Base-by-base conservation (phyloP, 2,888 invertebrate genomes). In the Peribatodes rhomboidaria region DNA sequence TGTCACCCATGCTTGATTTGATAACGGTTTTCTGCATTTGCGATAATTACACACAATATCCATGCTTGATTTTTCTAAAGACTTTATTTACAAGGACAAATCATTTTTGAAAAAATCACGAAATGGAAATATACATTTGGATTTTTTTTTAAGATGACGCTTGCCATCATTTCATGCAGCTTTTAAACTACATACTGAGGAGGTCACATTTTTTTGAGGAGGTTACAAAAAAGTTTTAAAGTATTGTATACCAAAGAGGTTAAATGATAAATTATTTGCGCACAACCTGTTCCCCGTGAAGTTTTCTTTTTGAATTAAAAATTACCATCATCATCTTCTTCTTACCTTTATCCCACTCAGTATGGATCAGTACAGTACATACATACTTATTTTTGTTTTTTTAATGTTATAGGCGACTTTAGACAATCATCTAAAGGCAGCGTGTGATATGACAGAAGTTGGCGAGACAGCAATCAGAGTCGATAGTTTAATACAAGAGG, bases 391-490 rank as follows among this genome's bases (percentile, higher is more conserved):
- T n/a, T 22, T 42, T 20, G 46, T 6, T 39, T 56, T 61, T 71
- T 67, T 66, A n/a, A 55, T 70, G 69, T 85, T 87, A 54, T 80
- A 96, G 96, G 94, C 94, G 58, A 95, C 95, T 83, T 96, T 98
- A 88, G 97, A 97, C 87, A 94, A 94, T 56, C 97, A 97, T 89
- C 89, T 97, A 77, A 97, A 97, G 92, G 94, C 94, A 54, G 95
- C 97, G 49, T 95, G 96, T 67, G 97, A 97, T 74, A 97, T 98
- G 97, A 96, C 96, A 1, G 98, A 98, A 87, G 95, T 97, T 61
- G 98, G 98, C 6, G 98, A 98, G 85, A 97, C 97, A n/a, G 96
- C 97, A 39, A 93, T 93, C 53, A 95, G 97, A 76, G 97, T 98
- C 6, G 97, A 98, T 73, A 95, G 94, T 59, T 94, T 98, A 20